Evolutionary conservation across 2,797 vertebrate genomes (phyloP), one percentile per base, ranked within the genome.

Genomic region (Pseudocheirus occidentalis): DNA sequence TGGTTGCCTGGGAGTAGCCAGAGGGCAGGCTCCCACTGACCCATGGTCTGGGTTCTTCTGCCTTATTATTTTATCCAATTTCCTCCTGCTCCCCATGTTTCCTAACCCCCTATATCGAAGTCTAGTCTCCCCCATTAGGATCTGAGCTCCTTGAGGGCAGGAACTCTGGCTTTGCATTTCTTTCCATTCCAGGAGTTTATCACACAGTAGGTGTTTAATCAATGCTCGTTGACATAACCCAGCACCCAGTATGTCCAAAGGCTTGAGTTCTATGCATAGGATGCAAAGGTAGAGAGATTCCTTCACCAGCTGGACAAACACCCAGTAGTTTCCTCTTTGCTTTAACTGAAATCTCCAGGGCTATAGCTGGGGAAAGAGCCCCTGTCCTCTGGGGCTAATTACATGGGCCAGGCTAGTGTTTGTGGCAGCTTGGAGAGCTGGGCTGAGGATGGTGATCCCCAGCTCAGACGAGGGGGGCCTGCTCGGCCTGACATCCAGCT

Each of bases 61-160:
- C 73, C 73, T 50, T 87, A n/a, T 46, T 7, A 9, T 4, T 9
- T 46, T 24, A 21, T 10, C 66, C 9, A 24, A 81, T 40, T 46
- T 40, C n/a, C 24, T 81, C 18, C 16, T 40, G n/a, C 5, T 73
- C 62, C 62, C 34, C 62, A n/a, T 5, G 5, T 6, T n/a, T 40
- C n/a, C 34, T 21, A 1, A 6, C n/a, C 62, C 3, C 0, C 34
- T n/a, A 5, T 2, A 31, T 34, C 34, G 13, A 14, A n/a, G 14
- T 1, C 62, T 40, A 5, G 66, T n/a, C n/a, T 73, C 34, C 16
- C 34, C 73, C 21, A 11, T 87, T 46, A 87, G 21, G 46, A 73
- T 7, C 5, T 21, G 34, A 73, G 16, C n/a, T 40, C n/a, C 66
- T 73, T 18, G 66, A 27, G 73, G 40, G 40, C 40, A 27, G 40